Conservation (phyloP, 2,888 invertebrate species). For the Hartigia nigra region DNA sequence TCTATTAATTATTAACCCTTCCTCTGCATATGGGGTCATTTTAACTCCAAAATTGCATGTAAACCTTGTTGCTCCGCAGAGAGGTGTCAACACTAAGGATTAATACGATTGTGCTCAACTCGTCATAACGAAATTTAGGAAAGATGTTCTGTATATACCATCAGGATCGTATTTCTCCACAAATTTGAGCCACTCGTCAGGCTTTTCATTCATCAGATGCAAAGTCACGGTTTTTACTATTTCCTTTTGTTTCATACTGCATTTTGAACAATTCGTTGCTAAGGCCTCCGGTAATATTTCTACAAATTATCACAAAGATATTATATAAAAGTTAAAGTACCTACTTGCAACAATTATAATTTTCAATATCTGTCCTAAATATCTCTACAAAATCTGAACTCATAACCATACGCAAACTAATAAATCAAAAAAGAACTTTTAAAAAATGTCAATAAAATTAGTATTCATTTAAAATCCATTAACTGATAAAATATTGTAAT, state of each 20-base stretch:
- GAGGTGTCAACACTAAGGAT: no score
- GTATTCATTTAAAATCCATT: no score
- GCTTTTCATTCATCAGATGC: slow-evolving; percentile 24
- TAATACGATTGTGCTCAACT: not conserved
- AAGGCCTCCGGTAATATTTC: slow-evolving; percentile 32
- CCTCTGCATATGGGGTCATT: no score
- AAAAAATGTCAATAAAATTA: not conserved
- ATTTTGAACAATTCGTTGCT: slow-evolving; percentile 30
- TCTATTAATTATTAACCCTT: not conserved
- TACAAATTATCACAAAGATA: not conserved
- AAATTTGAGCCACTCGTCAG: slow-evolving; percentile 29
- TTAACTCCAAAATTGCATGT: no score
- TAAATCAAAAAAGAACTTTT: not conserved
- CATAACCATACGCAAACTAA: no score
- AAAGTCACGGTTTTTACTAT: slow-evolving; percentile 26
- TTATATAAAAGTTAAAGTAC: not conserved
- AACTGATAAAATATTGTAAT: not conserved
- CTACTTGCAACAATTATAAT: not conserved
- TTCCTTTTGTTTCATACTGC: slow-evolving; percentile 27
- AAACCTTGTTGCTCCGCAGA: no score
- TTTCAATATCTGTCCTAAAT: not conserved
- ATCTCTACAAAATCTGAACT: no score
- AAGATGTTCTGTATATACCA: slow-evolving; percentile 5
- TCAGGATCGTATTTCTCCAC: slow-evolving; percentile 35
- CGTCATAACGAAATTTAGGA: slow-evolving; percentile 14